Percentiles rank a stretch among this genome's conserved stretches.
phyloP scores from a whole-genome alignment of 2,113 vertebrate genomes.

The Ranitomeya variabilis region DNA sequence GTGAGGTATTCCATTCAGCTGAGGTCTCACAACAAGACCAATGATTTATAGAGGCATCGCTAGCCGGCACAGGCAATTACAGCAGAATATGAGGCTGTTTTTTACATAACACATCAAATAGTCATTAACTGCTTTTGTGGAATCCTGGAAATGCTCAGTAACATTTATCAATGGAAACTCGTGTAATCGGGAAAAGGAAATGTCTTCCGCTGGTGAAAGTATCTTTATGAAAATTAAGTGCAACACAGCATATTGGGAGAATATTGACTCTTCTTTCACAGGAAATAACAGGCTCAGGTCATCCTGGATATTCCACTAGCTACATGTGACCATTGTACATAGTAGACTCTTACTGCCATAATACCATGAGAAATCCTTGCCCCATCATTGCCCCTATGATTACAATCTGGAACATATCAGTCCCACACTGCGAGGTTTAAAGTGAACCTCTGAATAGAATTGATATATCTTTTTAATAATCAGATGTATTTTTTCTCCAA shows the following conservation, averaged over 20 bases:
- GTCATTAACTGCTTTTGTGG: slow-evolving; percentile 44
- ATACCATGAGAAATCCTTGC: not conserved
- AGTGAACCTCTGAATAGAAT: no score
- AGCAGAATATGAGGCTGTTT: slow-evolving; percentile 35
- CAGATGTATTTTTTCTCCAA: no score
- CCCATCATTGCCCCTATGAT: no score
- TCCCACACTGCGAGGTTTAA: not conserved
- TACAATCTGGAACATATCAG: not conserved
- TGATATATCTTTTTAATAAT: no score
- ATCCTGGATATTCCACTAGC: not conserved
- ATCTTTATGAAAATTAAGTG: not conserved
- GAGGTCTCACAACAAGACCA: slow-evolving; percentile 46
- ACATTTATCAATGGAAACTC: slow-evolving; percentile 42
- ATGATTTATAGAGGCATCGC: slow-evolving; percentile 42
- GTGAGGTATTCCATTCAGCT: slow-evolving; percentile 13
- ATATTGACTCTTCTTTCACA: slow-evolving; percentile 16
- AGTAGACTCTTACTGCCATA: not conserved
- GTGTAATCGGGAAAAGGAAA: slow-evolving; percentile 11
- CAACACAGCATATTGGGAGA: not conserved
- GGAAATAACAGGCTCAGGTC: not conserved
- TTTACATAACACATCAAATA: slow-evolving; percentile 49
- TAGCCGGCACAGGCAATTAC: slow-evolving; percentile 41
- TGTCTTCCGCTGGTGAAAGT: slow-evolving; percentile 1
- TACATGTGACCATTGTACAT: not conserved
- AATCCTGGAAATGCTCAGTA: slow-evolving; percentile 24